Evolutionary conservation across 2,113 vertebrate genomes (phyloP), one percentile per base, ranked within the genome.

Genomic region (Sinocyclocheilus anshuiensis): DNA sequence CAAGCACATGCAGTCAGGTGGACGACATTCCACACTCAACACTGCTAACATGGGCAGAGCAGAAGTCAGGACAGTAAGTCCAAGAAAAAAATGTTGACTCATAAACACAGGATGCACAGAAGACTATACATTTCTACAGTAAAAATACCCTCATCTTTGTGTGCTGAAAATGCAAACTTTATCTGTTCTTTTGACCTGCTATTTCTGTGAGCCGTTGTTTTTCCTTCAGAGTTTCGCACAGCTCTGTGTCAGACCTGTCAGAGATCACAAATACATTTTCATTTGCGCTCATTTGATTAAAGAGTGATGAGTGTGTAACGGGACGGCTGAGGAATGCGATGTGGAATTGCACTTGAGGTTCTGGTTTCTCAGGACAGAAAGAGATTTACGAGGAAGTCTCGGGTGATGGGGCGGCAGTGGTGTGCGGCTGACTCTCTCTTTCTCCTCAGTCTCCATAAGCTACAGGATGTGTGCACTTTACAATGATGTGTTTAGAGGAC

Each of bases 1-100:
- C 87, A 87, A 91, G 88, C 11, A 45, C 84, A 84, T 88, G 84
- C 82, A 87, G 89, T 91, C 93, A 91, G 92, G 91, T 89, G 91
- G 92, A 75, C 87, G n/a, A 85, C 85, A 88, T 91, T 92, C 90
- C 89, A 88, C 84, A 86, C 85, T 57, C 4, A 77, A 81, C 83
- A 13, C 67, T 77, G 69, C 50, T 87, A 61, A 18, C 10, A 45
- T 45, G 45, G 10, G 45, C 24, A 78, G 67, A 61, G 53, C 77
- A 72, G 55, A 61, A 16, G 74, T 87, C 76, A 86, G 86, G 53
- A 63, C 24, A 89, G 87, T 89, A 93, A 90, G 84, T 84, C 80
- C 78, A 87, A 84, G 69, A 55, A 69, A 3, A 39, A 48, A 48
- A 12, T 3, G 45, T 3, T 48, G 45, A 48, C 45, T 12, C 45